phyloP scores from a whole-genome alignment of 2,797 vertebrate genomes.

The Phataginus tricuspis region DNA sequence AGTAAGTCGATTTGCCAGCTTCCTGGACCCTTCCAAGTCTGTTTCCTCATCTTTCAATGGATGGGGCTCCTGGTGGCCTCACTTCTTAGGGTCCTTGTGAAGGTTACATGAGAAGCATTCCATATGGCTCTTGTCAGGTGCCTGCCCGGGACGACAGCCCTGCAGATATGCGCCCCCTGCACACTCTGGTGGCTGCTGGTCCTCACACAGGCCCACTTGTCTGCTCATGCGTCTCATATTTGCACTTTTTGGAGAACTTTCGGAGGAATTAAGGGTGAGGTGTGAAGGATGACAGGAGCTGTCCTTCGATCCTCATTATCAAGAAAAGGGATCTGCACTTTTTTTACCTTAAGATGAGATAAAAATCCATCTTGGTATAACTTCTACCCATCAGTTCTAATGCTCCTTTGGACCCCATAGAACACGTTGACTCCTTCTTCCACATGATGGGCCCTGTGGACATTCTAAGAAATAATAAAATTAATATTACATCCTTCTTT shows the following conservation, averaged over 20 bases:
- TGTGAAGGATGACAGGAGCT: no score
- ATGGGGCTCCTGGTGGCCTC: background rate
- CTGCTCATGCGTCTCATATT: background rate
- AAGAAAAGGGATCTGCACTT: background rate
- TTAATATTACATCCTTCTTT: background rate
- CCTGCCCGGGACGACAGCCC: background rate
- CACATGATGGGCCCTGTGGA: background rate
- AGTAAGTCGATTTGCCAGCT: background rate
- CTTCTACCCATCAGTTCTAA: background rate
- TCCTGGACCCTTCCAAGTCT: background rate
- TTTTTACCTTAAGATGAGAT: background rate
- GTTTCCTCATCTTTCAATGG: background rate
- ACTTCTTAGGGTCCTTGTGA: background rate
- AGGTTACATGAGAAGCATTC: background rate
- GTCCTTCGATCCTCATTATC: background rate
- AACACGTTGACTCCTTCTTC: background rate
- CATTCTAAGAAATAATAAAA: background rate
- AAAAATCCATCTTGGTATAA: background rate
- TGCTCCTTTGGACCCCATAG: background rate
- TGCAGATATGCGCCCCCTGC: background rate
- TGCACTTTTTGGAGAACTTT: background rate
- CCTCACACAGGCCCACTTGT: no score
- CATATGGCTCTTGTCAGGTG: background rate
- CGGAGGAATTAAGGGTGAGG: background rate
- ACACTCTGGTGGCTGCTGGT: background rate